These are phyloP conservation scores for Ophiodon elongatus DNA, from an alignment of 2,113 vertebrate genomes.

Conservation along the genomic window DNA sequence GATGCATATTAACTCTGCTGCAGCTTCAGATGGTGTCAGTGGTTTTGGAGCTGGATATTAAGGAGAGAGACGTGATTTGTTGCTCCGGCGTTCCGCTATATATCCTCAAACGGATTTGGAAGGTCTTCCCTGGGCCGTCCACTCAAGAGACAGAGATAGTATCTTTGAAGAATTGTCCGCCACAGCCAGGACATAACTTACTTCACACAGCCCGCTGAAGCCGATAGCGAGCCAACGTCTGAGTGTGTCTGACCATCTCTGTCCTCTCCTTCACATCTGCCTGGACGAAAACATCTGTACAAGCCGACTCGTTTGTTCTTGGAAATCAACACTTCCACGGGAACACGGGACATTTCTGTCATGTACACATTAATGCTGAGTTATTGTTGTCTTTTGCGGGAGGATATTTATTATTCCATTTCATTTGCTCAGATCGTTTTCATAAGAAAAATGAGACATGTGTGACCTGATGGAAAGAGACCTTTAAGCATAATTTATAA, in stretches of 20 bases:
- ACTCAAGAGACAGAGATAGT: constrained; percentile 74
- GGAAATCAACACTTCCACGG: constrained; percentile 38
- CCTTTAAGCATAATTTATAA: background rate
- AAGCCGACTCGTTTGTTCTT: constrained; percentile 7
- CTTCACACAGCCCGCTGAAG: constrained; percentile 65
- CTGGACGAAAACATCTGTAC: constrained; percentile 32
- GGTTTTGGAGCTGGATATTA: constrained; percentile 77
- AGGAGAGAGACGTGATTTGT: constrained; percentile 80
- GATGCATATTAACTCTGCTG: constrained; percentile 57
- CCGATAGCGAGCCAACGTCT: constrained; percentile 69
- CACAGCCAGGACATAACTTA: constrained; percentile 80
- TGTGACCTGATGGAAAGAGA: background rate
- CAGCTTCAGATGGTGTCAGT: constrained; percentile 59
- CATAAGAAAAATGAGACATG: background rate
- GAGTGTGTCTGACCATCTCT: constrained; percentile 43
- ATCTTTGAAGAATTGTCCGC: constrained; percentile 82
- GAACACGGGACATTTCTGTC: constrained; percentile 15
- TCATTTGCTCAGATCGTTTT: background rate
- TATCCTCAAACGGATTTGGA: constrained; percentile 70
- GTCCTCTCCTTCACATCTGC: constrained; percentile 61
- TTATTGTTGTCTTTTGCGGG: background rate
- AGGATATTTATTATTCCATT: constrained; percentile 11
- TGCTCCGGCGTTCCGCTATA: constrained; percentile 74
- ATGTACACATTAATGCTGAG: background rate
- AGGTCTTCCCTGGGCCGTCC: constrained; percentile 56